These are phyloP conservation scores for Drosophila miranda DNA, from an alignment of 1,140 invertebrate species.

Conservation along the genomic window DNA sequence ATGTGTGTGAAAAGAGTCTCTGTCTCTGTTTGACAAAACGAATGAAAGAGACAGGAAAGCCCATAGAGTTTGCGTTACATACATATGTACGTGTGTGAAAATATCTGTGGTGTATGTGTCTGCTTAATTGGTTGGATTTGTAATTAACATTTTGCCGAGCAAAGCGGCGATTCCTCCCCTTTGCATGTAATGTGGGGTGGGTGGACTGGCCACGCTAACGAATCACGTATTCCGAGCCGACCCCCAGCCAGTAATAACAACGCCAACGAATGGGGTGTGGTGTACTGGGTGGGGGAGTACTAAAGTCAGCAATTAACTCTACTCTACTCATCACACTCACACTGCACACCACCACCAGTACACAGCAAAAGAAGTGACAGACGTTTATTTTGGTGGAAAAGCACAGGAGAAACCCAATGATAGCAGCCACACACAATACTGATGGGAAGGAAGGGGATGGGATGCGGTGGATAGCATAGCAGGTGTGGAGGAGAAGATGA, in stretches of 20 bases:
- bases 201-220: slow-evolving; percentile 39
- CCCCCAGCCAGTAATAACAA: slow-evolving; percentile 48
- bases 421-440: slow-evolving; percentile 1
- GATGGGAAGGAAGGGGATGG: slow-evolving; percentile 1
- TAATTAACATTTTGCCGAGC: slow-evolving; percentile 53
- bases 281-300: slow-evolving; percentile 8
- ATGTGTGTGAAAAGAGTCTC: too few species aligned
- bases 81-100: background rate
- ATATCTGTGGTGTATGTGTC: background rate
- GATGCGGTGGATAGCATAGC: slow-evolving; percentile 1
- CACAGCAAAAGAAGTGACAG: too few species aligned
- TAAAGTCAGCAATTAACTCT: slow-evolving; percentile 65
- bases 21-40: background rate
- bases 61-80: background rate
- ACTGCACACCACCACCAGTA: slow-evolving; percentile 1
- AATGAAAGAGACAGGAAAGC: background rate
- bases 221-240: slow-evolving; percentile 46
- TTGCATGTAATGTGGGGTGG: background rate
- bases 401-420: slow-evolving; percentile 7
- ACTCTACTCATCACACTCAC: slow-evolving; percentile 34
- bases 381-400: too few species aligned
- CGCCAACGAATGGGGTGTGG: slow-evolving; percentile 25
- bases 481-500: slow-evolving; percentile 30
- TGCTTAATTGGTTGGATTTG: slow-evolving; percentile 48
- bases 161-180: slow-evolving; percentile 28